Base-by-base conservation (phyloP, 2,113 vertebrate species). In the Nothobranchius kuhntae region DNA sequence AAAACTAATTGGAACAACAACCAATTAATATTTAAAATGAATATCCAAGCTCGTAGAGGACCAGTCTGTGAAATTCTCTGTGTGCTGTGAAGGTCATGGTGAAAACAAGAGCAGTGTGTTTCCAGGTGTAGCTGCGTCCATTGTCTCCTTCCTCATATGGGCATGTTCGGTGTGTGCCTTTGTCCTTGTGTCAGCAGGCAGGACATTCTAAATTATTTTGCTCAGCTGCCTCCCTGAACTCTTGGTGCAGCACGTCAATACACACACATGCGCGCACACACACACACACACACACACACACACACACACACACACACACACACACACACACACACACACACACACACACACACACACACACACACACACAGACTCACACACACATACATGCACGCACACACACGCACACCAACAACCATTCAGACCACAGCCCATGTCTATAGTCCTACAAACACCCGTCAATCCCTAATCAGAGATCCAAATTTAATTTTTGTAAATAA, bases 151-250 rank as follows among this genome's bases (percentile, higher is more conserved):
- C 86, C 87, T 87, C 90, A 87, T 83, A 86, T 81, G 86, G 88
- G 89, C 90, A 87, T 88, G 88, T 89, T 90, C 89, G 77, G 86
- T 80, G 82, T 75, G 83, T 81, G 89, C 89, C 87, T 92, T 92
- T 93, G 92, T 93, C 92, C 92, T 93, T 93, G 92, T 92, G 90
- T 93, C 92, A 93, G 92, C 91, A 91, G 90, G 93, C 91, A 93
- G 91, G 91, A 92, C 91, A 86, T 87, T 91, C 89, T 88, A 88
- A 92, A 93, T 92, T 92, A 93, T 93, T 92, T 92, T 91, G 92
- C 92, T 91, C 92, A 92, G 92, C 91, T 92, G 92, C 91, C 87
- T 91, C 90, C 90, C 82, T 93, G 91, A 93, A 92, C 89, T 91
- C 89, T 92, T 91, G 92, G 89, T 92, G 91, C 89, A 81, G 89